phyloP scores from a whole-genome alignment of 2,113 vertebrate genomes.

The Herpetotheres cachinnans region DNA sequence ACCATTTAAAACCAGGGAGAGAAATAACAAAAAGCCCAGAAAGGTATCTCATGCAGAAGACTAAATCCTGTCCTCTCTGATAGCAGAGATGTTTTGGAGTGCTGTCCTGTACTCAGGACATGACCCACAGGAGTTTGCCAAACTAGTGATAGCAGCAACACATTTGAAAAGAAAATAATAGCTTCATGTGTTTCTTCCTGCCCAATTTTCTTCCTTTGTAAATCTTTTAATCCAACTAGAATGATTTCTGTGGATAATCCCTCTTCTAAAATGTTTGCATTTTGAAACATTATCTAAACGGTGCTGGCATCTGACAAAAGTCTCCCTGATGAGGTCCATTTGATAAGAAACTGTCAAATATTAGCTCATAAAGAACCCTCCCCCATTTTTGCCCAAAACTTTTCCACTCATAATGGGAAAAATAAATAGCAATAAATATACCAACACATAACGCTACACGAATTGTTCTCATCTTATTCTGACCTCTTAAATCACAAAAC shows the following conservation, averaged over 20 bases:
- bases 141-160: background rate
- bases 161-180: background rate
- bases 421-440: background rate
- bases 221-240: slow-evolving; percentile 8
- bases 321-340: background rate
- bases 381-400: background rate
- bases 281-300: background rate
- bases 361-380: background rate
- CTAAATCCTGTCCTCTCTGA: background rate
- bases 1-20: background rate
- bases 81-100: background rate
- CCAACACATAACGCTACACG: background rate
- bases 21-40: background rate
- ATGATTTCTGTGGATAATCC: background rate
- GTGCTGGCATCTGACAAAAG: background rate
- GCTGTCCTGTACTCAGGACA: background rate
- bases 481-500: background rate
- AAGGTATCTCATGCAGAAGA: background rate
- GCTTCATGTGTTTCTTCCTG: background rate
- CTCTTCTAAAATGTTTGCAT: background rate
- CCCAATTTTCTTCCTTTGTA: background rate
- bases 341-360: background rate
- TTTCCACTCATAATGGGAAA: background rate
- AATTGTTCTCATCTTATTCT: background rate
- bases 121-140: background rate